Evolutionary conservation across 2,797 vertebrate genomes (phyloP).

Genomic region (Craterocephalus amniculus): DNA sequence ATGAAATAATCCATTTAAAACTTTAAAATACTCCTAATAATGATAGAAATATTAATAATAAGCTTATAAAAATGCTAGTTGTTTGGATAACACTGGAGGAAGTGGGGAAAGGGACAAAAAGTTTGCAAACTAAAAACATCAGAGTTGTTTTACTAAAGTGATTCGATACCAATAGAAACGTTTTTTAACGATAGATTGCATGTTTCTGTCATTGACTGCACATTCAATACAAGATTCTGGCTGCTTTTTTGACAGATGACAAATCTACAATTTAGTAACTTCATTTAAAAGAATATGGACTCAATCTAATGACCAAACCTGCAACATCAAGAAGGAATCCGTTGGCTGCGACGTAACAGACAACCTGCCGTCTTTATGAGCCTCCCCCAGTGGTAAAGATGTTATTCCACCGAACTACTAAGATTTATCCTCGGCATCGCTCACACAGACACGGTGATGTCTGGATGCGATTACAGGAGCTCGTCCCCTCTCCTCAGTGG

Average conservation of each 20-base stretch:
- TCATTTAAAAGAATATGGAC: neutral
- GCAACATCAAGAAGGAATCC: neutral
- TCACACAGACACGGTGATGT: conserved; percentile 7
- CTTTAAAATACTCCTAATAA: no score
- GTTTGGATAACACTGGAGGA: no score
- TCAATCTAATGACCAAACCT: neutral
- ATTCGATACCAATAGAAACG: no score
- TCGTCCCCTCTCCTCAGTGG: conserved; percentile 61
- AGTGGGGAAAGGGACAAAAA: no score
- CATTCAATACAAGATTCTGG: neutral
- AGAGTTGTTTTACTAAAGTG: no score
- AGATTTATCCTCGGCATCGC: conserved; percentile 3
- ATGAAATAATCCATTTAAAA: no score
- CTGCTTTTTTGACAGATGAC: neutral
- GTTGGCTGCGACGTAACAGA: neutral
- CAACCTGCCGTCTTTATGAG: neutral
- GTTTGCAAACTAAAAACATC: no score
- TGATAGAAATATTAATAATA: no score
- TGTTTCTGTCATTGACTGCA: neutral
- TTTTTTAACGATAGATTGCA: neutral
- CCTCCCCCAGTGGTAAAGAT: neutral
- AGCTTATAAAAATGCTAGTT: no score
- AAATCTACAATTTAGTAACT: neutral
- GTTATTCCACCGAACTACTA: conserved; percentile 3
- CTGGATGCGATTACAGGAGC: conserved; percentile 70